These are phyloP conservation scores for Podiceps cristatus DNA, from an alignment of 2,113 vertebrate genomes.

Conservation along the genomic window DNA sequence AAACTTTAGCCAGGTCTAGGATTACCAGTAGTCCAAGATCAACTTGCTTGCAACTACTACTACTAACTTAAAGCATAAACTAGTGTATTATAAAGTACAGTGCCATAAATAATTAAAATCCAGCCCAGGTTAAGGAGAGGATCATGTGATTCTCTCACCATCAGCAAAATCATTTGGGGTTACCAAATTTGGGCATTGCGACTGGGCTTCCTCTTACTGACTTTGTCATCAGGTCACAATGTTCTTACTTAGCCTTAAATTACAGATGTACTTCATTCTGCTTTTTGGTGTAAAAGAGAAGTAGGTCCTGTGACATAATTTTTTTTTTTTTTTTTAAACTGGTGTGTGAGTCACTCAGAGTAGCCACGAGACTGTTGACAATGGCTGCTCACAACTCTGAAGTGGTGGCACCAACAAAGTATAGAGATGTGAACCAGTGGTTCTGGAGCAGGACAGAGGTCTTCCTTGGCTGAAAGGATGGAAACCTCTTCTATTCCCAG, in stretches of 20 bases:
- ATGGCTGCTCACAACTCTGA: not conserved
- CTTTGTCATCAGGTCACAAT: slow-evolving; percentile 25
- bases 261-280: not conserved
- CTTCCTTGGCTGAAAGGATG: not conserved
- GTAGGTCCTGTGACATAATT: not conserved
- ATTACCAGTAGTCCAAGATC: slow-evolving; percentile 25
- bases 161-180: not conserved
- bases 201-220: not conserved
- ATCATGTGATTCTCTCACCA: not conserved
- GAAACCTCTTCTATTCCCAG: not conserved
- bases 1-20: not conserved
- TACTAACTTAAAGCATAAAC: not conserved
- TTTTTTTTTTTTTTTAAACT: not conserved
- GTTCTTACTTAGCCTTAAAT: slow-evolving; percentile 11
- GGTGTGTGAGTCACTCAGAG: not conserved
- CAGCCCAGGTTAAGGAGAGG: not conserved
- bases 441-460: not conserved
- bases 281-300: slow-evolving; percentile 33
- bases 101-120: not conserved
- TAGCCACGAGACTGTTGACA: not conserved
- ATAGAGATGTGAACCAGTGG: not conserved
- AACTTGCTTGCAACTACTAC: not conserved
- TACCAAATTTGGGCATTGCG: not conserved
- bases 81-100: not conserved
- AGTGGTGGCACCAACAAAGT: fast-evolving